Percentiles rank a stretch among this genome's conserved stretches.
Conservation (phyloP, 2,888 invertebrate genomes). For the Perdita meconis region DNA sequence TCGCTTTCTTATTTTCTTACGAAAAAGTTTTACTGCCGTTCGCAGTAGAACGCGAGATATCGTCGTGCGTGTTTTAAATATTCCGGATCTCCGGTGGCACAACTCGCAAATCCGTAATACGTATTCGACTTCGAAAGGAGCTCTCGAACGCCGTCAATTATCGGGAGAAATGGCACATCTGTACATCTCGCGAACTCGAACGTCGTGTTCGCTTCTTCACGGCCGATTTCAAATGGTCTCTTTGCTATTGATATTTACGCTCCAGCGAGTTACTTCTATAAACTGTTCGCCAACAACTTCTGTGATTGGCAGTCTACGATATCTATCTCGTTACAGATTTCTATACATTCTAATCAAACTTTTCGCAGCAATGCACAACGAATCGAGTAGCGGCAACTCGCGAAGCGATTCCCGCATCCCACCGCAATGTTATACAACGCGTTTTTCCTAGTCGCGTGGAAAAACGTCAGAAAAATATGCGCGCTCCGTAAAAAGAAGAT, state of each 20-base stretch:
- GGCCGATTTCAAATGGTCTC: slow-evolving; percentile 5
- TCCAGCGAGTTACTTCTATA: background rate
- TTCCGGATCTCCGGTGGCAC: slow-evolving; percentile 37
- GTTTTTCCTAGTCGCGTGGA: no score
- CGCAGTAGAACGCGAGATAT: slow-evolving; percentile 22
- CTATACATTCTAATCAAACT: no score
- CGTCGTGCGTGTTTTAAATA: slow-evolving; percentile 16
- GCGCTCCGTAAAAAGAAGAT: no score
- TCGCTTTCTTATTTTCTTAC: background rate
- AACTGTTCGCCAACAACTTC: background rate
- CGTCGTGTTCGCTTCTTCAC: background rate
- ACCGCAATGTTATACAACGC: no score
- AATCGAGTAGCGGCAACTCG: no score
- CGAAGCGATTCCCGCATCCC: no score
- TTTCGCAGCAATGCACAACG: no score
- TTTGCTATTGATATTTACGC: slow-evolving; percentile 1
- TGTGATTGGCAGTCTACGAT: background rate
- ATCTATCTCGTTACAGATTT: no score
- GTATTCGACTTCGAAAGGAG: slow-evolving; percentile 34
- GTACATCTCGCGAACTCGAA: slow-evolving; percentile 1
- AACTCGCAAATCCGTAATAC: slow-evolving; percentile 38
- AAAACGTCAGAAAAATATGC: no score
- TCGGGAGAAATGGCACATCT: slow-evolving; percentile 25
- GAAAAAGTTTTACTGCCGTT: slow-evolving; percentile 2
- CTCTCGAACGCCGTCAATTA: slow-evolving; percentile 16